A percentile compares a stretch with the other conserved stretches of the same genome.
These are phyloP conservation scores for Carcina quercana DNA, from an alignment of 2,888 invertebrate genomes.

Conservation along the genomic window DNA sequence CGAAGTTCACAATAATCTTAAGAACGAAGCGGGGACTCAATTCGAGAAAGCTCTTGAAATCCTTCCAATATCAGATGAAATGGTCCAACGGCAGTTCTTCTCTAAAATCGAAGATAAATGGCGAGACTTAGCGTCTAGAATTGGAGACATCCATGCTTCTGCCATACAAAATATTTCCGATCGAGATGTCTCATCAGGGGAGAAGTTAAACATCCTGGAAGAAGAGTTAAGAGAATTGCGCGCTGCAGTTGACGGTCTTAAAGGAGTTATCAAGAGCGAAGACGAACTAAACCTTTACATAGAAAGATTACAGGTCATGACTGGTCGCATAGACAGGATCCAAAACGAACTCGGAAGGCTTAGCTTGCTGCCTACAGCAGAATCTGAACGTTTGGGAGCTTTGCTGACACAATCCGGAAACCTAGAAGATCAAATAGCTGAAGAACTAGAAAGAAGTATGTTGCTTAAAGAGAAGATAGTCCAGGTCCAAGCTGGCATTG, in stretches of 20 bases:
- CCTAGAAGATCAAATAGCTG: constrained; percentile 81
- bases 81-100: constrained; percentile 85
- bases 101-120: constrained; percentile 86
- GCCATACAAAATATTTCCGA: constrained; percentile 83
- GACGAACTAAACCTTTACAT: constrained; percentile 88
- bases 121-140: constrained; percentile 77
- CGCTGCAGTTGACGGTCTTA: constrained; percentile 79
- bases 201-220: constrained; percentile 83
- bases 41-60: constrained; percentile 86
- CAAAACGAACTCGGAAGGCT: constrained; percentile 86
- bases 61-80: constrained; percentile 88
- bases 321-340: constrained; percentile 82
- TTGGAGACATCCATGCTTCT: constrained; percentile 78
- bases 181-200: constrained; percentile 82
- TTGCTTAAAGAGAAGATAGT: constrained; percentile 84
- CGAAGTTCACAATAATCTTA: constrained; percentile 86
- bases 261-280: constrained; percentile 87
- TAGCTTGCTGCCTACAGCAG: constrained; percentile 81
- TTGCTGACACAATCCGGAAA: constrained; percentile 81
- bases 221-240: constrained; percentile 85
- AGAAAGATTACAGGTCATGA: constrained; percentile 85
- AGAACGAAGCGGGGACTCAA: constrained; percentile 80
- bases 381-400: constrained; percentile 85
- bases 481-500: constrained; percentile 82
- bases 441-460: constrained; percentile 85